Evolutionary conservation across 2,113 vertebrate genomes (phyloP).

Genomic region (Glaucomys volans): DNA sequence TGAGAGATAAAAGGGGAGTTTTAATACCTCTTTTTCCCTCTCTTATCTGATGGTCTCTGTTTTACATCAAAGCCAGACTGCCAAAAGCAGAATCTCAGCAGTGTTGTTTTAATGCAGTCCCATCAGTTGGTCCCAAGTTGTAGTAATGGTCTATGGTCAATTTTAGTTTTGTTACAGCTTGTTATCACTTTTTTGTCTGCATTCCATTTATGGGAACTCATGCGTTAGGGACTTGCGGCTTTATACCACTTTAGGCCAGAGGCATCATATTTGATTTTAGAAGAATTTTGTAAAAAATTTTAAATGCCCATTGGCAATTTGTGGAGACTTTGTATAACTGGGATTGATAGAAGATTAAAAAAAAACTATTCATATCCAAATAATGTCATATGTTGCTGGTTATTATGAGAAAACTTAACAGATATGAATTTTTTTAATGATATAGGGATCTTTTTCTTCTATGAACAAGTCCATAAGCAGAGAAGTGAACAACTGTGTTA

Average conservation of each 20-base stretch:
- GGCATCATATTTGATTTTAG: neutral
- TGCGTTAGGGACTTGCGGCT: neutral
- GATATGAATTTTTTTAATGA: neutral
- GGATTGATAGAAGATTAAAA: neutral
- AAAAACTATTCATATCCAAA: neutral
- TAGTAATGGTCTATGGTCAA: neutral
- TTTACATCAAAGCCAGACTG: neutral
- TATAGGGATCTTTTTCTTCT: neutral
- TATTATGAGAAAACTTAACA: neutral
- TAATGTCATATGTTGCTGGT: neutral
- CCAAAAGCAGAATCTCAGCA: neutral
- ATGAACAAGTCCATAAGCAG: neutral
- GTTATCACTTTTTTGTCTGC: neutral
- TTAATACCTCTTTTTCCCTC: neutral
- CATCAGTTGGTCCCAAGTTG: neutral
- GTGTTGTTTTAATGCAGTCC: neutral
- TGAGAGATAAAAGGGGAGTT: neutral
- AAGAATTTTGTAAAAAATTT: neutral
- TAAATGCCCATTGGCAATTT: neutral
- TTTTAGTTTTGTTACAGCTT: neutral
- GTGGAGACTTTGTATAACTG: conserved; percentile 23
- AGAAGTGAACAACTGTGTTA: neutral
- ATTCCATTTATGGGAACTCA: neutral
- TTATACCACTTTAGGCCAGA: neutral
- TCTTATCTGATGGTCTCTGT: neutral